Base-by-base conservation (phyloP, 1,140 invertebrate genomes). In the Zeugodacus cucurbitae region DNA sequence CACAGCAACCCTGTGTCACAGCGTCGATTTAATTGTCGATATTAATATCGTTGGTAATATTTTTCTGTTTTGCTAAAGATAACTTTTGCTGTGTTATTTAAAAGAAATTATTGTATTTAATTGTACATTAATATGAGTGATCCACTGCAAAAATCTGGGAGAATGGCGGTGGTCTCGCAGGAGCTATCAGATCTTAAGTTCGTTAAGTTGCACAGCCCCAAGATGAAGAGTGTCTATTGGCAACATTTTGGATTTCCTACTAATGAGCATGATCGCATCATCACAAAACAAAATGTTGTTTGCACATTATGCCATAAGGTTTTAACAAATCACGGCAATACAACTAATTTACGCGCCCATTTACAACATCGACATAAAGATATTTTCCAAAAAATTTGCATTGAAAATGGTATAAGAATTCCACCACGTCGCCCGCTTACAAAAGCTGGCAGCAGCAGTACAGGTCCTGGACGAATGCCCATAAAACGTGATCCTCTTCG, bases 221-320 rank as follows among this genome's bases (percentile, higher is more conserved):
- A 93, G 88, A 96, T 96, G 95, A 93, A 95, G 87, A 95, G 95
- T 89, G 95, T 95, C 67, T 96, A 96, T 90, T 96, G 95, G 95
- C 95, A 95, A 89, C 95, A 95, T 90, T 96, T 95, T 91, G 95
- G 95, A 22, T 96, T 96, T 92, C 95, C 95, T 67, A 95, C 95
- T 0, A 94, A 94, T 62, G 95, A 95, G 29, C 94, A 95, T 58
- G 95, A 95, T 62, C 94, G 94, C 87, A 95, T 96, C 88, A 91
- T 96, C 3, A 96, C 95, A n/a, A 95, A 95, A 93, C 93, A 95
- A 6, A 95, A 95, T 90, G 95, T 96, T 14, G 94, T 96, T 22
- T 96, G 95, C 88, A 94, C 95, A 58, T 89, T 96, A 1, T 96
- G 95, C 89, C 95, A 95, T 90, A 95, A 94, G 3, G 95, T 95